Base-by-base conservation (phyloP, 2,888 invertebrate genomes). In the Cryptophagus acutangulus region DNA sequence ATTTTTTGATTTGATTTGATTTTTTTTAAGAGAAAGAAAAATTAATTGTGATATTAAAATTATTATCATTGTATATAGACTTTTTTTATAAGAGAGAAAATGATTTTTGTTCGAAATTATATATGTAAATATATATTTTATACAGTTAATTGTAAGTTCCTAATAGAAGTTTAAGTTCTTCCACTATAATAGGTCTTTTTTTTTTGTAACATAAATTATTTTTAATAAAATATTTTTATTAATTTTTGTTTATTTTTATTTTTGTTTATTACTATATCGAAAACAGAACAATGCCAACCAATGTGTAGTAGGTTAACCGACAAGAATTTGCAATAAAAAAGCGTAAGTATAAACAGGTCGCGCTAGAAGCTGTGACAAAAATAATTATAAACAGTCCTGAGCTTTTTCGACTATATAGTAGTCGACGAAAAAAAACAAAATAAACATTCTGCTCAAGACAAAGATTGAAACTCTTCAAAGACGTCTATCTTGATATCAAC, bases 91-190 rank as follows among this genome's bases (percentile, higher is more conserved):
- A n/a, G n/a, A n/a, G n/a, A n/a, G n/a, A n/a, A n/a, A n/a, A n/a
- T n/a, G n/a, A n/a, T n/a, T n/a, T n/a, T n/a, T n/a, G n/a, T n/a
- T n/a, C n/a, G n/a, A n/a, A n/a, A n/a, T n/a, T n/a, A n/a, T n/a
- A n/a, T n/a, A n/a, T n/a, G n/a, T n/a, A n/a, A n/a, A n/a, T n/a
- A n/a, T n/a, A n/a, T n/a, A n/a, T n/a, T n/a, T n/a, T n/a, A n/a
- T n/a, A n/a, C n/a, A 47, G 46, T 40, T 52, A 51, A 51, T 55
- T 50, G 45, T 56, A 55, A 58, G 58, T 58, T 58, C 58, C 58
- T 58, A 58, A 36, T 55, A 58, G 54, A 41, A 42, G 33, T 46
- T 37, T 53, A 54, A 57, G 39, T 38, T 41, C 43, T 52, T 53
- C 43, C 42, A 44, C 43, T 55, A 49, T 43, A 38, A 45, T 43